Base-by-base conservation (phyloP, 2,113 vertebrate species). In the Danionella cerebrum region DNA sequence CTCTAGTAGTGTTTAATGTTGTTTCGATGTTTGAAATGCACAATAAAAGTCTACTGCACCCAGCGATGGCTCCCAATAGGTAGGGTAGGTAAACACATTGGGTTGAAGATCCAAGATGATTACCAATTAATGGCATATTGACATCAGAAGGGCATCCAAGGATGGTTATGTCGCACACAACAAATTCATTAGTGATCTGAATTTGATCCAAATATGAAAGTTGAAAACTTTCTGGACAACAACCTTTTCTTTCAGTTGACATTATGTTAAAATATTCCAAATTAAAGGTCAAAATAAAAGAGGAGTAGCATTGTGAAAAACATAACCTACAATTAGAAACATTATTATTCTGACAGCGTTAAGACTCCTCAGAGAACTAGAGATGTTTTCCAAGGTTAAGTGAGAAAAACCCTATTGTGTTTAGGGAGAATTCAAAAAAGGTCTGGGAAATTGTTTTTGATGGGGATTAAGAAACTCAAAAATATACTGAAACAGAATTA, bases 261-360 rank as follows among this genome's bases (percentile, higher is more conserved):
- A 29, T 53, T 53, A 13, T 10, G 10, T 29, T 33, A 53, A 4
- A 10, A 1, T 1, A 2, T 33, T 35, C 2, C 2, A 10, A 53
- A n/a, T n/a, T 19, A 53, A 53, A 53, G 51, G 51, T 53, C 51
- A 33, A 53, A 53, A 12, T 53, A 53, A 53, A 53, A 18, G 14
- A 11, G 47, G 22, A 51, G 50, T 18, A 19, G 51, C 14, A 31
- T 12, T 18, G 50, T 16, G 50, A 33, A 52, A 51, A 16, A 3
- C 5, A 2, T 18, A 1, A 8, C 11, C 19, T 13, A 53, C 51
- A 53, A 53, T 33, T 16, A 18, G n/a, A 53, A 33, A 11, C 8
- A 53, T 33, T 53, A 18, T 16, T 12, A 53, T 33, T 27, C 29
- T 14, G 16, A 53, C 27, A 53, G 51, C 14, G 33, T 53, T 53